Conservation (phyloP, 35 echinoderm and acorn worm species). For the Anneissia japonica region DNA sequence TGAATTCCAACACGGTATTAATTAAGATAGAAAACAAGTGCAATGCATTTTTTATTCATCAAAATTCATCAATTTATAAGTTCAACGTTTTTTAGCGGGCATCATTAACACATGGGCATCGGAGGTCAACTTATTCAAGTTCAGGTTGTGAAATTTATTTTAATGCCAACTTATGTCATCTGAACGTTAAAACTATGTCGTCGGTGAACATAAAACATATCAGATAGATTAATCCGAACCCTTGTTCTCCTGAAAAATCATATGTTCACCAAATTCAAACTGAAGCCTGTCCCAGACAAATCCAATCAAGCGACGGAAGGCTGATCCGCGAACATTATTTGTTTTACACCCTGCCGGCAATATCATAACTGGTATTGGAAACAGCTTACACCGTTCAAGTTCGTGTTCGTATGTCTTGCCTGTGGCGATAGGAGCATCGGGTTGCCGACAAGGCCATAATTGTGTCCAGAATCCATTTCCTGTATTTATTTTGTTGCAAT, state of each 20-base stretch:
- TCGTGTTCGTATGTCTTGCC: not conserved
- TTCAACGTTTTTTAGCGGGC: too few species aligned
- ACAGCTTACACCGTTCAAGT: not conserved
- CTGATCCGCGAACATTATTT: not conserved
- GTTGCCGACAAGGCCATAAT: not conserved
- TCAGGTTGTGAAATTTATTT: not conserved
- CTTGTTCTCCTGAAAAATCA: not conserved
- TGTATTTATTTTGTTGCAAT: constrained; percentile 1
- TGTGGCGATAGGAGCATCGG: not conserved
- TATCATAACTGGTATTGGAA: not conserved
- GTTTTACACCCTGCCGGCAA: not conserved
- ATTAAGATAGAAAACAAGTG: too few species aligned
- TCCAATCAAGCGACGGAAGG: not conserved
- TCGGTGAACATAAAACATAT: not conserved
- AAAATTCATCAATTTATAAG: too few species aligned
- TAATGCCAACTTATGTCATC: not conserved
- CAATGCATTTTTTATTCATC: too few species aligned
- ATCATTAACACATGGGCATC: too few species aligned
- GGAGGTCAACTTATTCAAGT: too few species aligned
- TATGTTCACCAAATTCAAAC: not conserved
- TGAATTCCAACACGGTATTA: too few species aligned
- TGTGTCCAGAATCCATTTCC: not conserved
- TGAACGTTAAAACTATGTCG: not conserved
- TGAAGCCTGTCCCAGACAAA: not conserved
- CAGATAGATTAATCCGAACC: not conserved